These are phyloP conservation scores for Hormiphora californensis DNA, from an alignment of 37 sponge, comb jelly and placozoan genomes.

Conservation along the genomic window DNA sequence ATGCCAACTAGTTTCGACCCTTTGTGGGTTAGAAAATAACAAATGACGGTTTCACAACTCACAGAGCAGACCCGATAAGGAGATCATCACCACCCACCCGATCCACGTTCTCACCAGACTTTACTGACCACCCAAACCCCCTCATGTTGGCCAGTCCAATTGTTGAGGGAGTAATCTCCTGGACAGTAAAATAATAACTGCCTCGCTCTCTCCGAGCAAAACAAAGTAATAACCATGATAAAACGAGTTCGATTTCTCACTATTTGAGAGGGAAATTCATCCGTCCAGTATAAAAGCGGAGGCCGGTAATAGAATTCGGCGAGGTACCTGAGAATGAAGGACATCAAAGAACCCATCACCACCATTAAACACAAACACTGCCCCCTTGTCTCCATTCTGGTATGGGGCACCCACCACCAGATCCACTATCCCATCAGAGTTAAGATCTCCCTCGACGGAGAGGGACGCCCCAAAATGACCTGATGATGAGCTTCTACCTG, in stretches of 20 bases:
- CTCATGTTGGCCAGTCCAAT: too few relatives aligned
- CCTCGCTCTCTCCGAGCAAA: too few relatives aligned
- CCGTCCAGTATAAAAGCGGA: neutral
- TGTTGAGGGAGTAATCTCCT: too few relatives aligned
- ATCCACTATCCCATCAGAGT: neutral
- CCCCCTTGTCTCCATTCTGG: neutral
- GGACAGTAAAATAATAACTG: too few relatives aligned
- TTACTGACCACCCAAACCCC: neutral
- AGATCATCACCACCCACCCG: neutral
- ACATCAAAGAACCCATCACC: neutral
- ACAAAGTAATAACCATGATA: too few relatives aligned
- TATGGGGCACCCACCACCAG: constrained; percentile 34
- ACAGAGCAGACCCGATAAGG: neutral
- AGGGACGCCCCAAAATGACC: neutral
- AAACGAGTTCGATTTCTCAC: too few relatives aligned
- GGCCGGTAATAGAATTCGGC: neutral
- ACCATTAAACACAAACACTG: constrained; percentile 1
- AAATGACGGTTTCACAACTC: too few relatives aligned
- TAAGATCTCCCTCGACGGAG: constrained; percentile 1
- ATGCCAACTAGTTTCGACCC: too few relatives aligned
- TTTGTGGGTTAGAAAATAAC: too few relatives aligned
- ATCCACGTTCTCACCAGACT: neutral
- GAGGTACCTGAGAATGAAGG: neutral
- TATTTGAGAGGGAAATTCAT: neutral
- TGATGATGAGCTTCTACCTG: too few relatives aligned